These are phyloP conservation scores for Leptodactylus fuscus DNA, from an alignment of 2,113 vertebrate genomes.

Conservation along the genomic window DNA sequence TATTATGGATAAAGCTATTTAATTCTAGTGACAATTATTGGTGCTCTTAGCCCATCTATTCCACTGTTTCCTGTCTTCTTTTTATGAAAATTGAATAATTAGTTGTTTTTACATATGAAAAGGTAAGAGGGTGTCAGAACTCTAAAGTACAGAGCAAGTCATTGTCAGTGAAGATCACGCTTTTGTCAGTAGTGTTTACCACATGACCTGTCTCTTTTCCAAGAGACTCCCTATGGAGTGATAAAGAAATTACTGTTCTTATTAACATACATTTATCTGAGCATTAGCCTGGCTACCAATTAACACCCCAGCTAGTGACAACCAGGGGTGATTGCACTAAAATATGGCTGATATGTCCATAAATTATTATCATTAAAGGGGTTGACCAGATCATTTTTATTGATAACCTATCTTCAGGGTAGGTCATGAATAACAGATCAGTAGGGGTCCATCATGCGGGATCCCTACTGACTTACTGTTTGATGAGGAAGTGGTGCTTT, in stretches of 20 bases:
- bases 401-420: too few species aligned
- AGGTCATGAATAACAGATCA: too few species aligned
- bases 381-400: too few species aligned
- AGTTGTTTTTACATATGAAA: slow-evolving; percentile 19
- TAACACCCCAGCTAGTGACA: not conserved
- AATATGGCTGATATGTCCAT: not conserved
- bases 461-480: too few species aligned
- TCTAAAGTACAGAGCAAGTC: not conserved
- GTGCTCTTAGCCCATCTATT: not conserved
- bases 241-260: not conserved
- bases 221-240: slow-evolving; percentile 22
- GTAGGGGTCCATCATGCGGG: too few species aligned
- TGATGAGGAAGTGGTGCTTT: too few species aligned
- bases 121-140: slow-evolving; percentile 12
- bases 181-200: slow-evolving; percentile 12
- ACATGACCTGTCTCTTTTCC: not conserved
- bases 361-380: too few species aligned
- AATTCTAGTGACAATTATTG: not conserved
- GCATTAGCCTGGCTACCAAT: not conserved
- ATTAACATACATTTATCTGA: slow-evolving; percentile 30
- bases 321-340: not conserved
- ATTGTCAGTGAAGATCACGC: slow-evolving; percentile 8
- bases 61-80: slow-evolving; percentile 4
- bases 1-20: not conserved
- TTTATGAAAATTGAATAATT: slow-evolving; percentile 13